These are phyloP conservation scores for Manduca sexta DNA, from an alignment of 1,140 invertebrate species.

Conservation along the genomic window DNA sequence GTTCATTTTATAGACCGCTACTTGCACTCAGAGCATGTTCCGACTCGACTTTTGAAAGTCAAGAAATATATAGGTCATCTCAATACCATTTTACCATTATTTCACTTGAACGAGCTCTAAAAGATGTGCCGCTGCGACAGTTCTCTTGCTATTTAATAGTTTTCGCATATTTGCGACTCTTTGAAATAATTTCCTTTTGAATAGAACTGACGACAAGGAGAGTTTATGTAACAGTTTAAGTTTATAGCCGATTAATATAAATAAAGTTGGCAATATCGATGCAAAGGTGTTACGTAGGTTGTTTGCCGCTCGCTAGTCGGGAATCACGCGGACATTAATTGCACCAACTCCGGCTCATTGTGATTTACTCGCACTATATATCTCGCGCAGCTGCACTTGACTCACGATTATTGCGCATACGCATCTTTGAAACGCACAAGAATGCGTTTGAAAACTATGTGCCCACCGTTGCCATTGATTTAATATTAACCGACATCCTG, in stretches of 20 bases:
- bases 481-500: neutral
- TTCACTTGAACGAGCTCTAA: neutral
- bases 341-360: constrained; percentile 30
- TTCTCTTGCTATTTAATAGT: too few relatives aligned
- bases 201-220: neutral
- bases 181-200: neutral
- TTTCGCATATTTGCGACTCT: too few relatives aligned
- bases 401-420: constrained; percentile 32
- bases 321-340: constrained; percentile 47
- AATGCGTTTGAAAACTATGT: constrained; percentile 2
- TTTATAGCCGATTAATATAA: neutral
- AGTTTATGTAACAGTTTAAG: neutral
- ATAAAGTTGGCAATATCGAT: neutral
- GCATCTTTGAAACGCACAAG: neutral
- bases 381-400: constrained; percentile 55
- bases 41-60: neutral
- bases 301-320: constrained; percentile 15
- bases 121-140: too few relatives aligned
- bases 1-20: neutral
- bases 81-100: neutral
- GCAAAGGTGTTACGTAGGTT: neutral
- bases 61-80: neutral
- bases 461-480: neutral
- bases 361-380: constrained; percentile 47
- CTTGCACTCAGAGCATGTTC: neutral